These are phyloP conservation scores for Pecten maximus DNA, from an alignment of 2,888 invertebrate genomes.

Conservation along the genomic window DNA sequence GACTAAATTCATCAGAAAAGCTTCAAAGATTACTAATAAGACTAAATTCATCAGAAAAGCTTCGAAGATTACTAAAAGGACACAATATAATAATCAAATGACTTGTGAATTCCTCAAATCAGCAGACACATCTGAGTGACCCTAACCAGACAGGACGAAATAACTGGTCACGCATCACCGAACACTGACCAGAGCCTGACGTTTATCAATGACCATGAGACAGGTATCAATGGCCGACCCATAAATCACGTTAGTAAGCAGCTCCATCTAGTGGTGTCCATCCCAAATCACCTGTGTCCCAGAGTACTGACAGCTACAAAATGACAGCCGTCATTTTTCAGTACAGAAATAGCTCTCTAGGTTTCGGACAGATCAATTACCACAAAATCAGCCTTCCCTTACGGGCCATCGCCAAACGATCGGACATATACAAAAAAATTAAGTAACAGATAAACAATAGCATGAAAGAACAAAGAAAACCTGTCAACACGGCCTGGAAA, in stretches of 20 bases:
- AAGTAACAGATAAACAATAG: not conserved
- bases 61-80: not conserved
- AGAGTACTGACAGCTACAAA: not conserved
- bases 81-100: not conserved
- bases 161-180: not conserved
- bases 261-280: not conserved
- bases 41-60: not conserved
- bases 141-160: not conserved
- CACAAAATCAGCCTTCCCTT: not conserved
- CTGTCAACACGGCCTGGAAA: not conserved
- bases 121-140: not conserved
- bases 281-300: not conserved
- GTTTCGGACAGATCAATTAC: not conserved
- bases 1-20: not conserved
- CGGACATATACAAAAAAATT: not conserved
- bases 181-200: slow-evolving; percentile 23
- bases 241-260: not conserved
- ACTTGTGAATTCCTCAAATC: not conserved
- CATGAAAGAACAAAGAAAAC: not conserved
- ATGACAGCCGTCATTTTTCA: slow-evolving; percentile 24
- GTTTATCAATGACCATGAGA: not conserved
- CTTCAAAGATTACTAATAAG: not conserved
- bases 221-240: not conserved
- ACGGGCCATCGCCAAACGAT: not conserved
- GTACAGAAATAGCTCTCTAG: not conserved